Evolutionary conservation across 2,888 invertebrate genomes (phyloP).

Genomic region (Agapostemon virescens): DNA sequence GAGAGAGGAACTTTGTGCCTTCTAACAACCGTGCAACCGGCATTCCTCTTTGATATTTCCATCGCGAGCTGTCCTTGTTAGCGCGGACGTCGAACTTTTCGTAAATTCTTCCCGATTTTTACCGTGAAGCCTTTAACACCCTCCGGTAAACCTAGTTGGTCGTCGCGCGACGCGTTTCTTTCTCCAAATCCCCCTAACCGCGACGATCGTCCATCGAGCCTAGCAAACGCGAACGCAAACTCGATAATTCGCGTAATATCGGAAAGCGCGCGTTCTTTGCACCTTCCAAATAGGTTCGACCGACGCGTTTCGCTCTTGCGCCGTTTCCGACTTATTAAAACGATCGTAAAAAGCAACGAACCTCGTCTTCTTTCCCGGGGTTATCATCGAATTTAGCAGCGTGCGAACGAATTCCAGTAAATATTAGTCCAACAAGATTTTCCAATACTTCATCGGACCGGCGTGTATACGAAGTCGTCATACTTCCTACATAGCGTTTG

Average conservation of each 20-base stretch:
- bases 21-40: not conserved
- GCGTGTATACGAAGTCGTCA: not conserved
- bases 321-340: no score
- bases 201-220: no score
- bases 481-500: not conserved
- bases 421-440: not conserved
- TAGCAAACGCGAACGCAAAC: no score
- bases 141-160: not conserved
- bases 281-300: no score
- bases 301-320: no score
- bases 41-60: conserved; percentile 19
- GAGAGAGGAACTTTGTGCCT: conserved; percentile 1
- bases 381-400: not conserved
- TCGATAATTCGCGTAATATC: no score
- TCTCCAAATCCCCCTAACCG: no score
- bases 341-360: no score
- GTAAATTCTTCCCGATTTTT: not conserved
- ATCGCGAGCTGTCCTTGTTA: conserved; percentile 1
- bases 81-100: not conserved
- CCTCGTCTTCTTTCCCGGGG: not conserved
- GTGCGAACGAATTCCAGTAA: not conserved
- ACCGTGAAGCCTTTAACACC: not conserved
- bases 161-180: no score
- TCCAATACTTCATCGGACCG: not conserved
- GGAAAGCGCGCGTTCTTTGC: no score